A percentile compares a stretch with the other conserved stretches of the same genome.
Conservation (phyloP, 2,797 vertebrate species). For the Tragopan temminckii region DNA sequence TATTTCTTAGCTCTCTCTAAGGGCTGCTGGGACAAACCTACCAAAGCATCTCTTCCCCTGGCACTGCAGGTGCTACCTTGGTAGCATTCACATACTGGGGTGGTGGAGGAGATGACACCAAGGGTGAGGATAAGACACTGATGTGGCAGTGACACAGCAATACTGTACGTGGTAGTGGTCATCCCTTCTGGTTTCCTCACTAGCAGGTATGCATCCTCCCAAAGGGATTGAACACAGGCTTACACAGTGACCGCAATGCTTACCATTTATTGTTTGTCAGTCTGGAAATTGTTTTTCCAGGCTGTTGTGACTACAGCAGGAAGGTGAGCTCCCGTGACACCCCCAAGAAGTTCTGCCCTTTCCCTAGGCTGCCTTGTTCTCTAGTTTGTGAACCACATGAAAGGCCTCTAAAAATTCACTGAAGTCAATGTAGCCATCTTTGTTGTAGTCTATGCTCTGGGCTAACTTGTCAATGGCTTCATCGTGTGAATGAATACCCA, state of each 20-base stretch:
- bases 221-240: conserved; percentile 11
- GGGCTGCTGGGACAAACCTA: neutral
- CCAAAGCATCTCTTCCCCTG: neutral
- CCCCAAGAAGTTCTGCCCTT: conserved; percentile 1
- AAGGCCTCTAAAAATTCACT: conserved; percentile 97
- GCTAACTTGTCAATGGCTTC: conserved; percentile 89
- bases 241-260: neutral
- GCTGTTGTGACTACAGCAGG: neutral
- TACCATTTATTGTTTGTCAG: neutral
- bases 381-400: conserved; percentile 91
- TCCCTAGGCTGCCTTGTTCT: conserved; percentile 79
- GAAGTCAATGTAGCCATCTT: conserved; percentile 97
- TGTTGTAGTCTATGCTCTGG: conserved; percentile 94
- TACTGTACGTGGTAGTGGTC: neutral
- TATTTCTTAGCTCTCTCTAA: neutral
- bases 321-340: neutral
- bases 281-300: neutral
- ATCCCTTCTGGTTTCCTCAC: neutral
- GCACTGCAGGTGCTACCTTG: neutral
- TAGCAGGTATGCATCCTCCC: neutral
- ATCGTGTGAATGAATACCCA: conserved; percentile 84
- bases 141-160: neutral
- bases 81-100: neutral
- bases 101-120: neutral
- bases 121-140: neutral